Base-by-base conservation (phyloP, 2,113 vertebrate genomes). In the Cyprinodon variegatus region DNA sequence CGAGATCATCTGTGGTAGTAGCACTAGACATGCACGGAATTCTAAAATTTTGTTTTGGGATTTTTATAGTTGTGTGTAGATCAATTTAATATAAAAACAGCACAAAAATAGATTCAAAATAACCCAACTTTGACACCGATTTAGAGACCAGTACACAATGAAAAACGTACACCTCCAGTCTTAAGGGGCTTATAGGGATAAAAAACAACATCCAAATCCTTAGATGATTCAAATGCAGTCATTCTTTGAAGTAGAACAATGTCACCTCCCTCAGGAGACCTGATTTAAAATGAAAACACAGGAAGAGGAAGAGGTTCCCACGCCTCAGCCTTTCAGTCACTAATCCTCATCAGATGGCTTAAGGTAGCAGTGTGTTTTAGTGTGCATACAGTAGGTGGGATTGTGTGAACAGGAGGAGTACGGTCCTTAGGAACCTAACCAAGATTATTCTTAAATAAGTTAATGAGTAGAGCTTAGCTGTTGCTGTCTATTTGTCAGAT, bases 281-380 rank as follows among this genome's bases (percentile, higher is more conserved):
- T 43, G 65, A 79, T 78, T 84, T 81, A 73, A 37, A 37, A 2
- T 66, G 67, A 74, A 84, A 79, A 68, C 77, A 76, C 59, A 1
- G 29, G 4, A 70, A 82, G 65, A 78, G 70, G 78, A 81, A 79
- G 53, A 37, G 62, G 79, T 92, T 92, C 91, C 83, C 88, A 92
- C 83, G 86, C 87, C 78, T 88, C 74, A 1, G 84, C 77, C 70
- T 83, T 85, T 84, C 63, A 87, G 74, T 77, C 67, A 45, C 77
- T 92, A 92, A 92, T 92, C 90, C 84, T 76, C 61, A 1, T 84
- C 83, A 78, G 77, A 80, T 83, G 81, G 87, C 77, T 71, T 61
- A 37, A 72, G 48, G 39, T 62, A 63, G 77, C 29, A 22, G 67
- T 71, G 62, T 53, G 17, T 2, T 48, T 57, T 57, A 57, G 63